Conservation (phyloP, 2,888 invertebrate species). For the Chelonus formosanus region DNA sequence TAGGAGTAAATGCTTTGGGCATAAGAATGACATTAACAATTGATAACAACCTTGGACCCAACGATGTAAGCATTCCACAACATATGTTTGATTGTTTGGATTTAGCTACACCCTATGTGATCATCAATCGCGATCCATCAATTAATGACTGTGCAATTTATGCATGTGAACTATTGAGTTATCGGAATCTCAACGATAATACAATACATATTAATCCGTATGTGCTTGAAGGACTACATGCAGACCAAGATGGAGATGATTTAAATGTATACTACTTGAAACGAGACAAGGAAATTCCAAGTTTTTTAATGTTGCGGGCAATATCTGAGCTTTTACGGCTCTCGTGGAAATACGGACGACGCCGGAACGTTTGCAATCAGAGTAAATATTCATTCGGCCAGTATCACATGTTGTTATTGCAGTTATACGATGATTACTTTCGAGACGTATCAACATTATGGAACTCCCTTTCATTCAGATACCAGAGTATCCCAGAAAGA, state of each 20-base stretch:
- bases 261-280: conserved; percentile 6
- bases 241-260: conserved; percentile 9
- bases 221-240: not conserved
- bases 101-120: not conserved
- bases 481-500: not conserved
- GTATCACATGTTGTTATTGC: conserved; percentile 1
- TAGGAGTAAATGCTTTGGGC: not conserved
- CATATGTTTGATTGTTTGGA: conserved; percentile 3
- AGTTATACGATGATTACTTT: not conserved
- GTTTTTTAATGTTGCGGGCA: not conserved
- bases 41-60: not conserved
- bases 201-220: conserved; percentile 4
- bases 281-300: not conserved
- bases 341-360: conserved; percentile 4
- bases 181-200: not conserved
- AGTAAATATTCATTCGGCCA: not conserved
- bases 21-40: conserved; percentile 1
- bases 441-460: not conserved
- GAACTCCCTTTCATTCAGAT: not conserved
- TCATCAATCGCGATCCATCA: conserved; percentile 9
- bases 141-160: conserved; percentile 5
- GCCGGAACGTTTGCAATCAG: not conserved
- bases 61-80: not conserved
- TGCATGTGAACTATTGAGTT: conserved; percentile 1
- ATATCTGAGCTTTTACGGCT: not conserved